Percentiles rank a stretch among this genome's conserved stretches.
These are phyloP conservation scores for Bombylius major DNA, from an alignment of 2,888 invertebrate species.

Conservation along the genomic window DNA sequence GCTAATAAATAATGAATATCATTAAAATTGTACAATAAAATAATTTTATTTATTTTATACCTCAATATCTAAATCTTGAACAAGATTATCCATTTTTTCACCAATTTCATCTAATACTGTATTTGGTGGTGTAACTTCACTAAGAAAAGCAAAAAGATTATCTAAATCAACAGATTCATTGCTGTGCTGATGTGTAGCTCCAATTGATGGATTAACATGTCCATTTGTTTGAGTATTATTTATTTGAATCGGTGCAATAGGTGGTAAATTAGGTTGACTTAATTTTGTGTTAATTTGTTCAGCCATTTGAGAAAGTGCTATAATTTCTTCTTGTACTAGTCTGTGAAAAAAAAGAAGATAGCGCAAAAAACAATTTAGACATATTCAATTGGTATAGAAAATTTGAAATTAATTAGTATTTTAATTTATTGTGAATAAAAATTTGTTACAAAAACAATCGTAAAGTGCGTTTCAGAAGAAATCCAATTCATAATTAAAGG, in stretches of 20 bases:
- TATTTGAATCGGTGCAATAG: slow-evolving; percentile 14
- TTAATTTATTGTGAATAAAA: not conserved
- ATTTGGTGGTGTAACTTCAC: slow-evolving; percentile 58
- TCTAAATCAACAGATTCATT: slow-evolving; percentile 74
- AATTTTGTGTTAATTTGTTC: slow-evolving; percentile 55
- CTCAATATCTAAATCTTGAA: slow-evolving; percentile 71
- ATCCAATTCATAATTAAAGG: too few relatives aligned
- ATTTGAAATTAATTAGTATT: not conserved
- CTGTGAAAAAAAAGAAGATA: slow-evolving; percentile 30
- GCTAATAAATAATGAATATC: slow-evolving; percentile 22
- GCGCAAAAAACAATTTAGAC: not conserved
- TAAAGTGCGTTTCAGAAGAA: too few relatives aligned
- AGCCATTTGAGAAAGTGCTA: slow-evolving; percentile 57
- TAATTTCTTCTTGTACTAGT: slow-evolving; percentile 55
- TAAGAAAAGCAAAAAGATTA: slow-evolving; percentile 79
- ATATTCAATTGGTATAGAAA: not conserved
- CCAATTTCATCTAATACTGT: slow-evolving; percentile 70
- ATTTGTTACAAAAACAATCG: not conserved
- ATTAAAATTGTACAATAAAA: slow-evolving; percentile 2
- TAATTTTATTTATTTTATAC: slow-evolving; percentile 28
- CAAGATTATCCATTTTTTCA: slow-evolving; percentile 70
- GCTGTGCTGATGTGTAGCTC: slow-evolving; percentile 27
- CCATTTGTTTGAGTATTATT: slow-evolving; percentile 16
- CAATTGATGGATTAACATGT: slow-evolving; percentile 18
- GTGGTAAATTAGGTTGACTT: slow-evolving; percentile 16